Percentiles rank a stretch among this genome's conserved stretches.
Conservation (phyloP, 2,797 vertebrate species). For the Naso thynnoides region DNA sequence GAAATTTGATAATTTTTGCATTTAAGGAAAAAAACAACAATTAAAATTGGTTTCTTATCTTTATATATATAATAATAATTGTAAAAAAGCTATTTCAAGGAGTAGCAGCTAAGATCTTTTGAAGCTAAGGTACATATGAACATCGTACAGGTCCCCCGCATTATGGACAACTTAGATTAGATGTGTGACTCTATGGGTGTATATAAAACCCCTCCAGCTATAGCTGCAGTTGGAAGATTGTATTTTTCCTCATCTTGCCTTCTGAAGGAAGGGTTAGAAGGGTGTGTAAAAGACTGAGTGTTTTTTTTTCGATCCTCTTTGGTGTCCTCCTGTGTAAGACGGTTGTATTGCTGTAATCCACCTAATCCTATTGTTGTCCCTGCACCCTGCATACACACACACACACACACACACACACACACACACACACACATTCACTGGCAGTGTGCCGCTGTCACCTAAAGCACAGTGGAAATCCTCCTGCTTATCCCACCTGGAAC, state of each 20-base stretch:
- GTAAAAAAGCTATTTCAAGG: too few species aligned
- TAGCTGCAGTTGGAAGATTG: conserved; percentile 58
- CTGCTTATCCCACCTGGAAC: conserved; percentile 66
- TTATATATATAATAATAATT: too few species aligned
- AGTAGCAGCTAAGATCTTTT: neutral
- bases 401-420: conserved; percentile 48
- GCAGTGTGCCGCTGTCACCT: conserved; percentile 70
- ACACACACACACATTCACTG: conserved; percentile 34
- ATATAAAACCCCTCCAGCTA: conserved; percentile 33
- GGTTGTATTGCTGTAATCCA: conserved; percentile 82
- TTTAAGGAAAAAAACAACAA: too few species aligned
- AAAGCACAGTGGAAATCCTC: conserved; percentile 66
- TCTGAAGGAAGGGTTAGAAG: conserved; percentile 67
- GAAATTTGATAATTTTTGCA: too few species aligned
- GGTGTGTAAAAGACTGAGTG: conserved; percentile 50
- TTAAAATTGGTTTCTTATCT: too few species aligned
- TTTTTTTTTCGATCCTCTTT: conserved; percentile 60
- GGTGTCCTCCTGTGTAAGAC: conserved; percentile 75
- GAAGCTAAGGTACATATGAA: conserved; percentile 4
- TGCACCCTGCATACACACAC: conserved; percentile 48
- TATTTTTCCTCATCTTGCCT: conserved; percentile 51
- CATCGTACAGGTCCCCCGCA: neutral
- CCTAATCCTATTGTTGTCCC: conserved; percentile 81
- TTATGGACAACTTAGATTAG: conserved; percentile 1
- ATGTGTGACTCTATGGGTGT: conserved; percentile 28